Conservation (phyloP, 1,140 invertebrate species). For the Theocolax elegans region DNA sequence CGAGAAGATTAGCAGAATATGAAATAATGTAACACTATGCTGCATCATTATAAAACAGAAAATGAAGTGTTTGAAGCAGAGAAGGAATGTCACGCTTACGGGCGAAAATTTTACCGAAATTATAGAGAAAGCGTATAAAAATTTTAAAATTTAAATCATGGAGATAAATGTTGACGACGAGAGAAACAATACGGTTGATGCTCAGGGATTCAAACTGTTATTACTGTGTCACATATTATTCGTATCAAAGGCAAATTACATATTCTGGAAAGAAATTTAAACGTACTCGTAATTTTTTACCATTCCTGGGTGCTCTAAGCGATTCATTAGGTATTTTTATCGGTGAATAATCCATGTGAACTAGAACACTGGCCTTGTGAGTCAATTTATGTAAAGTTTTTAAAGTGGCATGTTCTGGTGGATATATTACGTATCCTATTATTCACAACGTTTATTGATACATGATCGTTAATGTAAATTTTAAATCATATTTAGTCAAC, state of each 20-base stretch:
- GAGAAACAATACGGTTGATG: neutral
- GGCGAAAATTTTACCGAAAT: neutral
- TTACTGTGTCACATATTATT: constrained; percentile 1
- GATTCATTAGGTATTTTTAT: neutral
- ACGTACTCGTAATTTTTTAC: neutral
- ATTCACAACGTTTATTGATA: no score
- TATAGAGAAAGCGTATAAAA: neutral
- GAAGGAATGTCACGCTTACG: neutral
- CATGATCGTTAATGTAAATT: no score
- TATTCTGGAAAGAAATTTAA: neutral
- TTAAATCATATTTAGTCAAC: no score
- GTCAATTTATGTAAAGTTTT: no score
- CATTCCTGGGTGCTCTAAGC: neutral
- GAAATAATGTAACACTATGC: neutral
- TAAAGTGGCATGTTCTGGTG: no score
- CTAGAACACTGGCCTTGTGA: no score
- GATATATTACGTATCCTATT: no score
- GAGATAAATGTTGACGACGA: neutral
- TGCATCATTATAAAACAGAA: neutral
- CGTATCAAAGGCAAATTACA: neutral
- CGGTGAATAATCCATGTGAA: neutral
- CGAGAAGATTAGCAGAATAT: constrained; percentile 10
- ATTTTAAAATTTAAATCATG: neutral
- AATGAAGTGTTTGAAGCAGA: neutral
- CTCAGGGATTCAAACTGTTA: neutral